Evolutionary conservation across 2,113 vertebrate genomes (phyloP), one percentile per base, ranked within the genome.

Genomic region (Amia ocellicauda): DNA sequence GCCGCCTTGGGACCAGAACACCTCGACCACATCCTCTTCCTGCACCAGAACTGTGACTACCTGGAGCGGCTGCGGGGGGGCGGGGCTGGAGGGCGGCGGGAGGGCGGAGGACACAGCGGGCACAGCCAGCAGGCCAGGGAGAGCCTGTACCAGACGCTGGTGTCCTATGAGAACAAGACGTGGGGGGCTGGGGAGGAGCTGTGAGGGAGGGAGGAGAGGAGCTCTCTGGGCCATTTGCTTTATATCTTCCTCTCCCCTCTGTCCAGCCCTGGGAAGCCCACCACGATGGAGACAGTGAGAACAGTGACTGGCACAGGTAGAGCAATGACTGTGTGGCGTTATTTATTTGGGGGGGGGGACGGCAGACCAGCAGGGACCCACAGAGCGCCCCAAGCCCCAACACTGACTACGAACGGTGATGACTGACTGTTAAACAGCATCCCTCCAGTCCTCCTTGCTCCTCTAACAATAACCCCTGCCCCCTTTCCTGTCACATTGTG

Each of bases 11-110:
- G 73, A 0, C 69, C 80, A 0, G 79, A 85, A 10, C 63, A 82
- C 47, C 69, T 86, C 10, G 74, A 83, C 26, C 81, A 77, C 14
- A 74, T 86, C 16, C 71, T 88, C 1, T 88, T 88, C 72, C 66
- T 88, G 51, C 80, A 86, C 23, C 82, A 85, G 5, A 86, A 86
- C 61, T 72, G 69, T 2, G 79, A 86, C 45, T 77, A 83, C 16
- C 53, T 83, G 13, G 83, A 84, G 7, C 64, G 66, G 47, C 49
- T 80, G 28, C 75, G 71, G 61, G 69, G 70, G 17, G 67, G 64
- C 7, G 1, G 56, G 14, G 47, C 63, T 23, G 61, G 61, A 1
- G 29, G 29, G 28, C 29, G 60, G 20, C 71, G 72, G 17, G 67
- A 29, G 52, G 74, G 60, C 5, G 53, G 59, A 9, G 69, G 60